phyloP scores from a whole-genome alignment of 2,113 vertebrate genomes.

The Epinephelus lanceolatus region DNA sequence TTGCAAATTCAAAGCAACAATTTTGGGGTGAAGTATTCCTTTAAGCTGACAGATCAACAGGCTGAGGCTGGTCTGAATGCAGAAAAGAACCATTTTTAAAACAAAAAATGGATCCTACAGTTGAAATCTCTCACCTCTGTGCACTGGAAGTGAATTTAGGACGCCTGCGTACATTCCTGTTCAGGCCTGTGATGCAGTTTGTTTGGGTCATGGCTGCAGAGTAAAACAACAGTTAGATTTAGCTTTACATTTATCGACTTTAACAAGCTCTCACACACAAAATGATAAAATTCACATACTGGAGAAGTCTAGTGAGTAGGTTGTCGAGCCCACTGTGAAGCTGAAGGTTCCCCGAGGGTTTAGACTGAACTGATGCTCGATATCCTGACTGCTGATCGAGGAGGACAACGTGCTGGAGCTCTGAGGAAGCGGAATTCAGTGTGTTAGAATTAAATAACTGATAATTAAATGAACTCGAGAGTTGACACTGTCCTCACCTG shows the following conservation, averaged over 20 bases:
- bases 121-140: conserved; percentile 32
- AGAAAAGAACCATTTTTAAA: background rate
- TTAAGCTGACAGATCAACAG: background rate
- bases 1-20: too few species aligned
- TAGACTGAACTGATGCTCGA: conserved; percentile 60
- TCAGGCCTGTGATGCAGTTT: conserved; percentile 55
- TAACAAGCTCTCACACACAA: background rate
- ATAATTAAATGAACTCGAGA: background rate
- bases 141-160: conserved; percentile 60
- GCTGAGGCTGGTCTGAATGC: background rate
- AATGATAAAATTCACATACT: conserved; percentile 38
- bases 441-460: background rate
- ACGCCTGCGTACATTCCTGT: conserved; percentile 70
- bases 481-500: conserved; percentile 47
- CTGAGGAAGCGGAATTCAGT: conserved; percentile 45
- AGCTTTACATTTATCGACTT: background rate
- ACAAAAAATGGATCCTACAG: background rate
- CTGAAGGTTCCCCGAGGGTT: conserved; percentile 51
- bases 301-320: conserved; percentile 67
- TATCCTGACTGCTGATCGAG: conserved; percentile 62
- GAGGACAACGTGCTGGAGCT: conserved; percentile 12
- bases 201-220: conserved; percentile 76
- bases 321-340: conserved; percentile 53
- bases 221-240: background rate
- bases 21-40: too few species aligned